Conservation (phyloP, 2,888 invertebrate species). For the Eucriotettix oculatus region DNA sequence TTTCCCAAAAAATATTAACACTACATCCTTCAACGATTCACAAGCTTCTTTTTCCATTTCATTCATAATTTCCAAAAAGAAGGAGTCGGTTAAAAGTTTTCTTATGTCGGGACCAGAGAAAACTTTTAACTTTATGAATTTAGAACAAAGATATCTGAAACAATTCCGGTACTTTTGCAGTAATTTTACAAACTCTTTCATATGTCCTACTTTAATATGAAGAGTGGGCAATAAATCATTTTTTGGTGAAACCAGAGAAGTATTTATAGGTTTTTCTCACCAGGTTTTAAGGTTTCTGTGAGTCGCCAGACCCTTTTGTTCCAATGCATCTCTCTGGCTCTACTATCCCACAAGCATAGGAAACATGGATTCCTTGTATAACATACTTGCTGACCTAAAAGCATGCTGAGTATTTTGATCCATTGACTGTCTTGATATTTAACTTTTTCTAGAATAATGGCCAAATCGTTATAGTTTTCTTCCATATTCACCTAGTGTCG, state of each 20-base stretch:
- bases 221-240: not conserved
- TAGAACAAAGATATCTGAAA: too few species aligned
- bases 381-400: not conserved
- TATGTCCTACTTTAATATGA: not conserved
- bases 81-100: too few species aligned
- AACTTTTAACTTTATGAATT: too few species aligned
- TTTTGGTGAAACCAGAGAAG: not conserved
- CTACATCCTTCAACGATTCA: too few species aligned
- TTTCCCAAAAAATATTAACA: too few species aligned
- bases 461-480: not conserved
- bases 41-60: too few species aligned
- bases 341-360: not conserved
- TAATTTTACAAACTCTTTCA: not conserved
- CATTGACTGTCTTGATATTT: not conserved
- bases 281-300: not conserved
- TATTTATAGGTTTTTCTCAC: not conserved
- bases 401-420: not conserved
- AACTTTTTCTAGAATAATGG: too few species aligned
- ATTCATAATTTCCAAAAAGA: too few species aligned
- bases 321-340: not conserved
- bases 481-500: not conserved
- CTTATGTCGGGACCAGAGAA: too few species aligned
- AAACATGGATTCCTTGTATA: not conserved
- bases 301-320: not conserved
- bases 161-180: too few species aligned